Evolutionary conservation across 2,113 vertebrate genomes (phyloP).

Genomic region (Phaethornis superciliosus): DNA sequence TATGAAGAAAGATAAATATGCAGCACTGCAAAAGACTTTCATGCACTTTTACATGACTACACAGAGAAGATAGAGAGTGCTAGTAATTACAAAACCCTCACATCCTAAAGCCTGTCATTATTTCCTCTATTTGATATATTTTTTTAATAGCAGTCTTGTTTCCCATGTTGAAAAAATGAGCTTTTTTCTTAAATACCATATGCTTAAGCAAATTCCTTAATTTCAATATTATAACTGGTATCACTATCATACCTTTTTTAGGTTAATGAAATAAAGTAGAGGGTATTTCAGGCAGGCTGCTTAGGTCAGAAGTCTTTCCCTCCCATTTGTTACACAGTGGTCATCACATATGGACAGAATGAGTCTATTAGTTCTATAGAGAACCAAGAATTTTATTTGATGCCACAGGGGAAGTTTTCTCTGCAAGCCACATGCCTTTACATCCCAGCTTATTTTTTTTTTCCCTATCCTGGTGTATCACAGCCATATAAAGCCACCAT

Average conservation of each 20-base stretch:
- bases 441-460: background rate
- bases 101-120: background rate
- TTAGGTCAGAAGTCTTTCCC: background rate
- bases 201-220: background rate
- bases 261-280: background rate
- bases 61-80: background rate
- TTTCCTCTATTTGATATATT: background rate
- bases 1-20: background rate
- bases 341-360: background rate
- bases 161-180: background rate
- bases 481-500: background rate
- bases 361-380: background rate
- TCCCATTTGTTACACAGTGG: background rate
- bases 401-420: conserved; percentile 30
- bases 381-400: conserved; percentile 27
- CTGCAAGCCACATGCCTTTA: conserved; percentile 46
- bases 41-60: background rate
- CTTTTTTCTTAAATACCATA: background rate
- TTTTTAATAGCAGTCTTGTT: background rate
- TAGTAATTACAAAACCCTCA: background rate
- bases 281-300: background rate
- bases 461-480: background rate
- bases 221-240: background rate
- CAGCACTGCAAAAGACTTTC: background rate
- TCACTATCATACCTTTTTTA: background rate